phyloP scores from a whole-genome alignment of 2,113 vertebrate species.

The Callospermophilus lateralis region DNA sequence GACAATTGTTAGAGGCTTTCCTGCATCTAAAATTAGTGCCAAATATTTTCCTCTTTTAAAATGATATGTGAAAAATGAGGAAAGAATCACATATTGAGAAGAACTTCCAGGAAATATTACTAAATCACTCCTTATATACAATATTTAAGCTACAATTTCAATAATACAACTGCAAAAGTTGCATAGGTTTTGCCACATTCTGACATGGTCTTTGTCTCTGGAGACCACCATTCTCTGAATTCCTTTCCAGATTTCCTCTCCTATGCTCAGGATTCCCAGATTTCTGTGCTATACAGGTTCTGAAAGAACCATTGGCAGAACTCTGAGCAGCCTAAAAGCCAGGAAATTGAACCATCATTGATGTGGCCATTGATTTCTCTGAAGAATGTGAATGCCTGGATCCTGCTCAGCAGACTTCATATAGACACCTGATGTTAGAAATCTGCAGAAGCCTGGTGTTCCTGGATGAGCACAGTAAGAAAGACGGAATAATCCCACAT shows the following conservation, averaged over 20 bases:
- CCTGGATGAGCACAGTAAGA: neutral
- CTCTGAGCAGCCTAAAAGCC: too few relatives aligned
- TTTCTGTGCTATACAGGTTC: too few relatives aligned
- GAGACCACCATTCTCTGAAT: too few relatives aligned
- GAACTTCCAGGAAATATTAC: neutral
- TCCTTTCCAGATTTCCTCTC: too few relatives aligned
- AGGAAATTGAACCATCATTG: neutral
- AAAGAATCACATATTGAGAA: neutral
- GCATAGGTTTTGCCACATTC: neutral
- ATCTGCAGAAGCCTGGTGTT: neutral
- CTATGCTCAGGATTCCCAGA: too few relatives aligned
- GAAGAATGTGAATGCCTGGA: constrained; percentile 22
- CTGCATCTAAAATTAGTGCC: neutral
- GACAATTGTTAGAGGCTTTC: neutral
- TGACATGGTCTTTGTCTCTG: too few relatives aligned
- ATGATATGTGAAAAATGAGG: neutral
- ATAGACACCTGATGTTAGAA: constrained; percentile 30
- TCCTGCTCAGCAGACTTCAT: neutral
- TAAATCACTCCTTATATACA: neutral
- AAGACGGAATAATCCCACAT: too few relatives aligned
- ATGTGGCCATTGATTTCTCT: constrained; percentile 43
- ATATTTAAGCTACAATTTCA: neutral
- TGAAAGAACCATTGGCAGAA: too few relatives aligned
- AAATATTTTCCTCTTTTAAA: neutral
- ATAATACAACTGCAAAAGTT: neutral